These are phyloP conservation scores for Zaprionus nigranus DNA, from an alignment of 1,140 invertebrate genomes.

Conservation along the genomic window DNA sequence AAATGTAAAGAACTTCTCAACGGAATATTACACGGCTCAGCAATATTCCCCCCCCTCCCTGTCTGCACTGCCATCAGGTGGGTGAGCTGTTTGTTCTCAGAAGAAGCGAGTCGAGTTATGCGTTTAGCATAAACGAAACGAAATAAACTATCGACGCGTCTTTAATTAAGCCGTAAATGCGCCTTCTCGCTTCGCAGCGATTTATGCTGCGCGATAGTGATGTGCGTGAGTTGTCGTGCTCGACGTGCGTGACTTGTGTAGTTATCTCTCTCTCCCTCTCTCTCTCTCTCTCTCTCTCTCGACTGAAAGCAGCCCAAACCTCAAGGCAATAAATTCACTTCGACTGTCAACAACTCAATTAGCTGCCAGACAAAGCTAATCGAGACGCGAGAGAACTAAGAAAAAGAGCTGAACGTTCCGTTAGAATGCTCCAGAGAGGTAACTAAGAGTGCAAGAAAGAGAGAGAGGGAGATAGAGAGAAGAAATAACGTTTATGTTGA, in stretches of 20 bases:
- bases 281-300: neutral
- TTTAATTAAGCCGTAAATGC: conserved; percentile 61
- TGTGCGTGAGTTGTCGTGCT: conserved; percentile 10
- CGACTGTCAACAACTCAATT: conserved; percentile 9
- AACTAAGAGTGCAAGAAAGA: neutral
- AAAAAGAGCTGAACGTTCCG: neutral
- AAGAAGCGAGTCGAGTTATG: conserved; percentile 45
- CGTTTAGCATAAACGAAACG: conserved; percentile 40
- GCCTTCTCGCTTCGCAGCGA: conserved; percentile 4
- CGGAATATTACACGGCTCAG: conserved; percentile 50
- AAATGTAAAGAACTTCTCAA: conserved; percentile 32
- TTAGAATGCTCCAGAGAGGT: neutral
- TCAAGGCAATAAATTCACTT: conserved; percentile 3
- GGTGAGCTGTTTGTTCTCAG: conserved; percentile 52
- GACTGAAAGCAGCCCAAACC: neutral
- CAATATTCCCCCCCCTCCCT: neutral
- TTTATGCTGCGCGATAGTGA: neutral
- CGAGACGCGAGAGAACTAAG: neutral
- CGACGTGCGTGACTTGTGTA: conserved; percentile 4
- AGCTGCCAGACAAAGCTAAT: neutral
- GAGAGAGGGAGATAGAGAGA: neutral
- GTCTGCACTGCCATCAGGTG: conserved; percentile 3
- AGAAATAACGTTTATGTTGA: neutral
- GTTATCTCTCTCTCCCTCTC: neutral
- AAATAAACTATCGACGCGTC: conserved; percentile 48